Evolutionary conservation across 1,140 invertebrate species (phyloP).

Genomic region (Polyergus mexicanus): DNA sequence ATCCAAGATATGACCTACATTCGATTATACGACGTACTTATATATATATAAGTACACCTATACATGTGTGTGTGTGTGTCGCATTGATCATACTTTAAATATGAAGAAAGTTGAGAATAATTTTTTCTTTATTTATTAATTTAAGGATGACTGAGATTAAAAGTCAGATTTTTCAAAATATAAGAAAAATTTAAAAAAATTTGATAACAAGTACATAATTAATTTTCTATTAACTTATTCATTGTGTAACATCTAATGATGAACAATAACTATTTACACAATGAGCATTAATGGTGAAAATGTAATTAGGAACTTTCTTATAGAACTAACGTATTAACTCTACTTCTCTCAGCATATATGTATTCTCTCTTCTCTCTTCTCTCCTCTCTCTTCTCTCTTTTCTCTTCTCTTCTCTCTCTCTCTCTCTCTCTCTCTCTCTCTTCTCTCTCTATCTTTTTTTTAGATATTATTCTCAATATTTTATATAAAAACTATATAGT

Average conservation of each 20-base stretch:
- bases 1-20: conserved; percentile 42
- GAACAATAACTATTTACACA: conserved; percentile 14
- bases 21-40: background rate
- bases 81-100: conserved; percentile 8
- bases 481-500: background rate
- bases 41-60: background rate
- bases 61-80: background rate
- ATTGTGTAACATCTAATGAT: background rate
- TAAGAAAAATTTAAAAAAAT: background rate
- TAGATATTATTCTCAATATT: background rate
- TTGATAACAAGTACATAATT: background rate
- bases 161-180: background rate
- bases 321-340: conserved; percentile 18
- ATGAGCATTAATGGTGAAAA: background rate
- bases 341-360: background rate
- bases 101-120: background rate
- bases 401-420: too few relatives aligned
- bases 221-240: background rate
- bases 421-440: too few relatives aligned
- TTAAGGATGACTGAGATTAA: background rate
- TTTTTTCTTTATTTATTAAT: background rate
- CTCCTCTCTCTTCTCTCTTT: background rate
- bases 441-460: background rate
- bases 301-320: conserved; percentile 15
- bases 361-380: background rate